Evolutionary conservation across 2,888 invertebrate genomes (phyloP).

Genomic region (Homarus gammarus): DNA sequence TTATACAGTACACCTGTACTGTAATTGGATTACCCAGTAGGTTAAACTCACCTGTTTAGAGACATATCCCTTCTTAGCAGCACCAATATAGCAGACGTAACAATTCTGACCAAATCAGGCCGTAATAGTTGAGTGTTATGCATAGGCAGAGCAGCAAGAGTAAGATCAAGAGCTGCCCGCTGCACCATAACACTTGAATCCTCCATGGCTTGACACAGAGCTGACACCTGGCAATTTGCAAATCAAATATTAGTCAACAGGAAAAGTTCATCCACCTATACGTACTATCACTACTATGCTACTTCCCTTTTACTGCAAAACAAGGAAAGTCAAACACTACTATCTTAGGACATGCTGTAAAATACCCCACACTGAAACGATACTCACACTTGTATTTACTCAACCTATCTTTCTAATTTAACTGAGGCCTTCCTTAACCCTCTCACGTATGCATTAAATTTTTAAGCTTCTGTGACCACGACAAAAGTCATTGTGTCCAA

Average conservation of each 20-base stretch:
- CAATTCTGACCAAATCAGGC: slow-evolving; percentile 86
- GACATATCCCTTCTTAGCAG: slow-evolving; percentile 93
- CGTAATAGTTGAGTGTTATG: slow-evolving; percentile 84
- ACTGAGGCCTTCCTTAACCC: too few relatives aligned
- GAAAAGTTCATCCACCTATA: not conserved
- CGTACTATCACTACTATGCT: not conserved
- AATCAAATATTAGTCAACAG: slow-evolving; percentile 45
- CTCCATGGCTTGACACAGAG: slow-evolving; percentile 88
- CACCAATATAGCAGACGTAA: slow-evolving; percentile 85
- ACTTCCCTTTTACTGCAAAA: not conserved
- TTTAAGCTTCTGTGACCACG: too few relatives aligned
- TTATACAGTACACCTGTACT: not conserved
- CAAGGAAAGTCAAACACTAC: too few relatives aligned
- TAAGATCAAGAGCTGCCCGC: slow-evolving; percentile 89
- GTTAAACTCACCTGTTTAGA: slow-evolving; percentile 84
- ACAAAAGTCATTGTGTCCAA: too few relatives aligned
- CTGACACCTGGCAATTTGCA: slow-evolving; percentile 83
- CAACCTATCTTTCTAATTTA: too few relatives aligned
- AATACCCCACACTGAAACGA: not conserved
- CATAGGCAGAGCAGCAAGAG: slow-evolving; percentile 90
- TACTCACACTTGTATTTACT: too few relatives aligned
- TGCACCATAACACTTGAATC: slow-evolving; percentile 91
- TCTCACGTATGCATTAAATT: too few relatives aligned
- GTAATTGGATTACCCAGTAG: not conserved
- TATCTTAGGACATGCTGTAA: not conserved